These are phyloP conservation scores for Platycheirus rosarum DNA, from an alignment of 2,888 invertebrate species.

Conservation along the genomic window DNA sequence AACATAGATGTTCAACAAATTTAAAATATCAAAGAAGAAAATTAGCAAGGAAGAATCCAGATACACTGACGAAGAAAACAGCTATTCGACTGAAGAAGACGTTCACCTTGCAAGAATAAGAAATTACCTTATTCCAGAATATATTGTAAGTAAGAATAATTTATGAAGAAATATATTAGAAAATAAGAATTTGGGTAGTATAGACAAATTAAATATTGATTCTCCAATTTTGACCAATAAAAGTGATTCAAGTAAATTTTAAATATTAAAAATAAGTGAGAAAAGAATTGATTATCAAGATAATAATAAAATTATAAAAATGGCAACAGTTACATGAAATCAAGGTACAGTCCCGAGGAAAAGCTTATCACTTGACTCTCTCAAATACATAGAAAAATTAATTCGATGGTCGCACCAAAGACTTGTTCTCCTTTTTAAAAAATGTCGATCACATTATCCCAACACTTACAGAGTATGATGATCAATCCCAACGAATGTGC, in stretches of 20 bases:
- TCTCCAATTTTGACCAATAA: too few species aligned
- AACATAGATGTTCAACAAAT: too few species aligned
- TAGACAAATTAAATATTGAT: too few species aligned
- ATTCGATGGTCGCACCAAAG: slow-evolving; percentile 36
- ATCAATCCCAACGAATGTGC: slow-evolving; percentile 31
- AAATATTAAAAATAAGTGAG: not conserved
- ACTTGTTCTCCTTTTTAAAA: slow-evolving; percentile 25
- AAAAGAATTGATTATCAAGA: not conserved
- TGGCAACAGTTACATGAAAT: not conserved
- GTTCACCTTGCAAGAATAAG: too few species aligned
- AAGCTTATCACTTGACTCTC: slow-evolving; percentile 7
- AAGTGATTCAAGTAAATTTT: slow-evolving; percentile 75
- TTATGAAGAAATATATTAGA: too few species aligned
- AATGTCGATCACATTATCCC: slow-evolving; percentile 37
- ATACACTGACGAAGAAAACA: too few species aligned
- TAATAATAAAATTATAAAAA: not conserved
- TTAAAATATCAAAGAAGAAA: too few species aligned
- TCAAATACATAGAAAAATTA: slow-evolving; percentile 39
- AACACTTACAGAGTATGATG: slow-evolving; percentile 20
- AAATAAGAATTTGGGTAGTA: too few species aligned
- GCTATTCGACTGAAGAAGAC: too few species aligned
- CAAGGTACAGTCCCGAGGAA: not conserved
- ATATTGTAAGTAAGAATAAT: too few species aligned
- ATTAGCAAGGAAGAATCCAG: too few species aligned
- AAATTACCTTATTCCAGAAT: too few species aligned